A percentile compares a stretch with the other conserved stretches of the same genome.
Evolutionary conservation across 2,113 vertebrate species (phyloP).

Genomic region (Sciurus niger): DNA sequence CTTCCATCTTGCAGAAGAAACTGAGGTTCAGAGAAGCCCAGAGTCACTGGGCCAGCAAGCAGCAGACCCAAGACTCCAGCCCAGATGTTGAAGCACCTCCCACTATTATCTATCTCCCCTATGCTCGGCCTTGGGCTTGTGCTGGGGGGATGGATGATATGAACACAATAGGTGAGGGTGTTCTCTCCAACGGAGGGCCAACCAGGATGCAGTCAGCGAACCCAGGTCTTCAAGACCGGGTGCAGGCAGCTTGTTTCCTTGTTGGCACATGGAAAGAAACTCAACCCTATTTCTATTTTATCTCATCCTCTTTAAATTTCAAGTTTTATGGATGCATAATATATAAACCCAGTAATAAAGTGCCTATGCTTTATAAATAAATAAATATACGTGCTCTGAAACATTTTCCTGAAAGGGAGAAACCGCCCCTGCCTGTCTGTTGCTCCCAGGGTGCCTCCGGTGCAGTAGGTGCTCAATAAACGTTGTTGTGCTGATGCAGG

Average conservation of each 20-base stretch:
- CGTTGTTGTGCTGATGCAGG: background rate
- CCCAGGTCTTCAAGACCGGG: background rate
- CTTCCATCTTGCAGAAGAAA: background rate
- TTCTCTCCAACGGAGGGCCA: background rate
- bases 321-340: constrained; percentile 27
- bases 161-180: fast-evolving
- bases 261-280: background rate
- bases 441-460: background rate
- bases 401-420: background rate
- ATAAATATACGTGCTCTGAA: background rate
- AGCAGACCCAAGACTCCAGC: background rate
- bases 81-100: background rate
- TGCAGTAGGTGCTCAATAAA: background rate
- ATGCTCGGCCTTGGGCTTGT: background rate
- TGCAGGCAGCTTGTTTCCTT: background rate
- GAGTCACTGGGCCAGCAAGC: background rate
- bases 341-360: background rate
- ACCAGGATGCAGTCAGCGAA: fast-evolving
- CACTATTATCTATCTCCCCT: background rate
- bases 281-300: background rate
- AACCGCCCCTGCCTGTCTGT: background rate
- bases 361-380: constrained; percentile 34
- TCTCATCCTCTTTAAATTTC: constrained; percentile 7
- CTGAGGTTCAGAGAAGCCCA: background rate
- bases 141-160: too few relatives aligned